Percentiles rank a stretch among this genome's conserved stretches.
These are phyloP conservation scores for Naso thynnoides DNA, from an alignment of 2,797 vertebrate genomes.

Conservation along the genomic window DNA sequence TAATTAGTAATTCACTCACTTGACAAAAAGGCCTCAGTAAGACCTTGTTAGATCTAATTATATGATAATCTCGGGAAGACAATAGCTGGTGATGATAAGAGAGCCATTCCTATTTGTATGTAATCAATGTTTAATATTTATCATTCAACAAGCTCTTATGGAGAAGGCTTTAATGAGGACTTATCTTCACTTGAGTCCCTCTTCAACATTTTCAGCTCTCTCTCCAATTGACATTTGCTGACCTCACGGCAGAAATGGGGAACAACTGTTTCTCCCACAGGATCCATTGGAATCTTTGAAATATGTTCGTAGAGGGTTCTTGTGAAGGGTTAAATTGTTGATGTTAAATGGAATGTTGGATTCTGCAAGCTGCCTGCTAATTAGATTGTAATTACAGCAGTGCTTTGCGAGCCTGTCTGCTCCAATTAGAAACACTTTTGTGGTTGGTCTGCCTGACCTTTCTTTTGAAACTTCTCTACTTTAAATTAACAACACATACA, in stretches of 20 bases:
- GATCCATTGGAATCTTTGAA: slow-evolving; percentile 57
- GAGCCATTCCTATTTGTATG: slow-evolving; percentile 70
- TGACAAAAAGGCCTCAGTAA: slow-evolving; percentile 64
- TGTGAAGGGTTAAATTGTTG: slow-evolving; percentile 83
- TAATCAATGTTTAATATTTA: slow-evolving; percentile 81
- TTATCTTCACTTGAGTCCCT: slow-evolving; percentile 70
- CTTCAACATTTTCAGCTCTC: slow-evolving; percentile 59
- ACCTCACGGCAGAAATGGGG: slow-evolving; percentile 64
- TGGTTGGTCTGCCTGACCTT: slow-evolving; percentile 79
- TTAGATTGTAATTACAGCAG: slow-evolving; percentile 85
- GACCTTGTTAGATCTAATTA: slow-evolving; percentile 76
- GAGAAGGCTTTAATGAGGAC: slow-evolving; percentile 72
- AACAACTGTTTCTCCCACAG: slow-evolving; percentile 52
- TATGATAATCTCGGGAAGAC: slow-evolving; percentile 71
- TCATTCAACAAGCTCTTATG: slow-evolving; percentile 72
- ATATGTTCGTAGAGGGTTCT: slow-evolving; percentile 48
- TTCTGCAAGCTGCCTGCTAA: slow-evolving; percentile 82
- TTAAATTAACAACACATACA: slow-evolving; percentile 74
- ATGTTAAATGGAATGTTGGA: slow-evolving; percentile 82
- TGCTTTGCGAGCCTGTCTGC: slow-evolving; percentile 80
- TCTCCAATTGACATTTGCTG: slow-evolving; percentile 70
- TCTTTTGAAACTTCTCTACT: slow-evolving; percentile 79
- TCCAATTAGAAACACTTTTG: slow-evolving; percentile 85
- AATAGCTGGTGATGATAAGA: slow-evolving; percentile 73
- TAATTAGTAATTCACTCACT: slow-evolving; percentile 76